Evolutionary conservation across 2,888 invertebrate species (phyloP).

Genomic region (Sphaerophoria taeniata): DNA sequence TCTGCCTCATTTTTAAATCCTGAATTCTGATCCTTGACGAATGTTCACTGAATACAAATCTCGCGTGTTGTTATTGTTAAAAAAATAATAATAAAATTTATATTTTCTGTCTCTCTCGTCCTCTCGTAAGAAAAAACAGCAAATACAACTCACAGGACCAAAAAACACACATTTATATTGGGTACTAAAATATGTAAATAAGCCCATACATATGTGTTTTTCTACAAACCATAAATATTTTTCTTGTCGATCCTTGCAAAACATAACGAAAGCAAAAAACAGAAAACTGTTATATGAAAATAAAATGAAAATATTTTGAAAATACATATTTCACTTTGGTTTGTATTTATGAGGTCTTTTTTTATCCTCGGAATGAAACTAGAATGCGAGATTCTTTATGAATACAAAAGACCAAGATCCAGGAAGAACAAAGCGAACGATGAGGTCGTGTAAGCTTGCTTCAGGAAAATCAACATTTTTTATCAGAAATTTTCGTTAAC

Average conservation of each 20-base stretch:
- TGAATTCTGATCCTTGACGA: slow-evolving; percentile 34
- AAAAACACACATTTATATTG: background rate
- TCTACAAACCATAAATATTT: slow-evolving; percentile 56
- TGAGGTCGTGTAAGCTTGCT: too few species aligned
- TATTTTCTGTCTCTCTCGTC: slow-evolving; percentile 17
- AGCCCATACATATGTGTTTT: slow-evolving; percentile 19
- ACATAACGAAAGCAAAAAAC: slow-evolving; percentile 14
- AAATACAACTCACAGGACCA: background rate
- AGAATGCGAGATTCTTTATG: background rate
- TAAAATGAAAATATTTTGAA: slow-evolving; percentile 27
- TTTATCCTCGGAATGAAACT: background rate
- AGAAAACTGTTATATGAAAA: slow-evolving; percentile 11
- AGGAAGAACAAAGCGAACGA: background rate
- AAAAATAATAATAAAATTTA: slow-evolving; percentile 35
- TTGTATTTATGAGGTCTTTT: slow-evolving; percentile 22
- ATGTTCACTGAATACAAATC: slow-evolving; percentile 51
- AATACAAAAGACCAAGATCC: background rate
- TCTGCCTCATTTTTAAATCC: background rate
- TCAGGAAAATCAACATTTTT: too few species aligned
- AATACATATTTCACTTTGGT: slow-evolving; percentile 32
- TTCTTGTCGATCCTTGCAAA: slow-evolving; percentile 57
- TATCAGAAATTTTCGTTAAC: too few species aligned
- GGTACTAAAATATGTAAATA: slow-evolving; percentile 7
- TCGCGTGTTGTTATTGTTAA: slow-evolving; percentile 48
- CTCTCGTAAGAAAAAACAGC: background rate